phyloP scores from a whole-genome alignment of 2,797 vertebrate species.

The Poecilia wingei region DNA sequence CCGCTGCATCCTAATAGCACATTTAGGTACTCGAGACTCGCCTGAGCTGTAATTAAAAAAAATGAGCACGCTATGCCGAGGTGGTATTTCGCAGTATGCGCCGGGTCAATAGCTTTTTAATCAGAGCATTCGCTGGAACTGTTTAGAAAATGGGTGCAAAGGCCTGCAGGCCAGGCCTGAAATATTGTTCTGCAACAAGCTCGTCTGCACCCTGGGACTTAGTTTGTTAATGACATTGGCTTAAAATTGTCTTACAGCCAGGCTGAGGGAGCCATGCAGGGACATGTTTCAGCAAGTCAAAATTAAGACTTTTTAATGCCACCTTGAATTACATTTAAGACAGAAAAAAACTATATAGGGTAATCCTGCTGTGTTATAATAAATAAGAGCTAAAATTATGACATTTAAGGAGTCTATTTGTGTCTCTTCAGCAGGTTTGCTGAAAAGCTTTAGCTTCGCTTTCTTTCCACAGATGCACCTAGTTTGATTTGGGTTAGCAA shows the following conservation, averaged over 20 bases:
- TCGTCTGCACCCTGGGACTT: background rate
- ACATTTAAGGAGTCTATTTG: too few relatives aligned
- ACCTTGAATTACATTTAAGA: background rate
- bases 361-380: too few relatives aligned
- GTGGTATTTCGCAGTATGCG: constrained; percentile 51
- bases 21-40: constrained; percentile 27
- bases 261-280: background rate
- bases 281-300: background rate
- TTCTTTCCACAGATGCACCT: too few relatives aligned
- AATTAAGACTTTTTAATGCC: background rate
- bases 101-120: constrained; percentile 68
- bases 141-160: constrained; percentile 35
- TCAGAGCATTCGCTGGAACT: constrained; percentile 51
- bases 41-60: constrained; percentile 50
- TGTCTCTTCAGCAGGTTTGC: too few relatives aligned
- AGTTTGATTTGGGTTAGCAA: too few relatives aligned
- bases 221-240: constrained; percentile 27
- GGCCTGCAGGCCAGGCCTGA: constrained; percentile 25
- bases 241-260: constrained; percentile 1
- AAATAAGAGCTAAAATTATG: too few relatives aligned
- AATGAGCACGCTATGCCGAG: background rate
- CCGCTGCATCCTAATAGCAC: constrained; percentile 25
- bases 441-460: too few relatives aligned
- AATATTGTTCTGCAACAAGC: constrained; percentile 17
- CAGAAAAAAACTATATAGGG: too few relatives aligned